Base-by-base conservation (phyloP, 1,140 invertebrate genomes). In the Drosophila dunni region DNA sequence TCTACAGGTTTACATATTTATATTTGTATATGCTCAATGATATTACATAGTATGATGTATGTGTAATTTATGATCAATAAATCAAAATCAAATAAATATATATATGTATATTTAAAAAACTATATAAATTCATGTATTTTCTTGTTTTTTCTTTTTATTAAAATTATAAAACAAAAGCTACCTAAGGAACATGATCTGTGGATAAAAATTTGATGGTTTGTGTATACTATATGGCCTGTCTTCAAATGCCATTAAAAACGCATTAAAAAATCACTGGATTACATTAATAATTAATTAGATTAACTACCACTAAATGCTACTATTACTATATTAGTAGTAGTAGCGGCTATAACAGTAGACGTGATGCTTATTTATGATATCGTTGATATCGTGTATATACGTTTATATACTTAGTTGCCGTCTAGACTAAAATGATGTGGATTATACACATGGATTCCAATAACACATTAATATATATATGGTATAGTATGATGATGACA, bases 1-100 rank as follows among this genome's bases (percentile, higher is more conserved):
- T 70, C 82, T 86, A 86, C 83, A 64, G 71, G 65, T 88, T 75
- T 88, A 88, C 83, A 86, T 75, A 85, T 67, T 53, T 75, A 86
- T 75, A 85, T 67, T 53, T 75, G 33, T 64, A 65, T 71, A 71
- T 69, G 72, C 76, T 77, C 73, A 66, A 71, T 66, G 65, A 77
- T 79, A 83, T 83, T 86, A 73, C 73, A 71, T 76, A 65, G 57
- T 75, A 69, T 40, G 42, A 58, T 69, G 34, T 38, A 29, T 58
- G 56, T 48, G 46, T 57, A 53, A 50, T 50, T 51, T 36, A 57
- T 72, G 60, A 42, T 57, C 48, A 15, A 64, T 40, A 20, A 34
- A 36, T 53, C 29, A 53, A 45, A 58, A 71, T 51, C 36, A 57
- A 57, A 48, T 54, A 58, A 53, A 53, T 53, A 53, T 36, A 53